Evolutionary conservation across 2,888 invertebrate species (phyloP), one percentile per base, ranked within the genome.

Genomic region (Heterodera filipjevi): DNA sequence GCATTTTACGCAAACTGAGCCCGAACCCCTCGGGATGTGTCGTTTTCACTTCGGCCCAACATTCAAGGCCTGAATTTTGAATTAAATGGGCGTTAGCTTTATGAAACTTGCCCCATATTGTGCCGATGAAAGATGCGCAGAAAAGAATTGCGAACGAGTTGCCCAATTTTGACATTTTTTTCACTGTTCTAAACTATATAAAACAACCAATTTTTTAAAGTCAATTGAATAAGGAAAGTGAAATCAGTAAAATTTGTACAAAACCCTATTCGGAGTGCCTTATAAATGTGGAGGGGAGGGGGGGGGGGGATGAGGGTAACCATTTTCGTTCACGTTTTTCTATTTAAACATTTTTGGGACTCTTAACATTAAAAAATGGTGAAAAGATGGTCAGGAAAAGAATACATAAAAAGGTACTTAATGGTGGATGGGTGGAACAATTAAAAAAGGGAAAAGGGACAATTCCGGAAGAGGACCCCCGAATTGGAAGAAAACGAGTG

Each of bases 11-110:
- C 33, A 35, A 35, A 35, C 68, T 32, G 33, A 68, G 68, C 1
- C 35, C 35, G 22, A 35, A 35, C 16, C 68, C 68, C 3, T 35
- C 68, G 19, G 68, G 68, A 22, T 68, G 68, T 22, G 68, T 35
- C 19, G 68, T 22, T 68, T 68, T 68, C 68, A 68, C 35, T 33
- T 68, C 68, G 33, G 68, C 33, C 68, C 68, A 68, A 35, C 68
- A 68, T 22, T 68, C 19, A 6, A 68, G 68, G 35, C 68, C 68
- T 68, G 32, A 14, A 22, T 19, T 68, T 68, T 68, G 32, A 33
- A 33, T 68, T 68, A 32, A 33, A 68, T 33, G 12, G 33, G 12
- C 16, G 32, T 35, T 30, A 0, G n/a, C n/a, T 32, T 27, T 32
- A 19, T 8, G 8, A 33, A 68, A 68, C 10, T 68, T 32, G 32